Conservation (phyloP, 92 coral and sea anemone genomes). For the Metridium senile region DNA sequence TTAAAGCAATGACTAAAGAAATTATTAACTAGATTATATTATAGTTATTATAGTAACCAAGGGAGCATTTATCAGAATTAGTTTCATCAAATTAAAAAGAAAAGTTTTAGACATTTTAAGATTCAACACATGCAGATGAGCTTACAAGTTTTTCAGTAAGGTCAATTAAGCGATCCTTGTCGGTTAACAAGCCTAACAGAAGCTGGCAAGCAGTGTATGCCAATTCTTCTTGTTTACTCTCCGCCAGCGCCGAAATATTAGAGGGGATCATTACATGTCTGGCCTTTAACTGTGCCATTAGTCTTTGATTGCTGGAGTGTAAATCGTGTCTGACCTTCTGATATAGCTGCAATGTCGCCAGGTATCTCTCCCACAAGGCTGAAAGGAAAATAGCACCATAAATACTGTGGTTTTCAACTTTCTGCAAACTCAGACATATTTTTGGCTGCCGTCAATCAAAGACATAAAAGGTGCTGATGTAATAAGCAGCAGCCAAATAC, state of each 20-base stretch:
- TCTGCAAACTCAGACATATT: too few relatives aligned
- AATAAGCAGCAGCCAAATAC: too few relatives aligned
- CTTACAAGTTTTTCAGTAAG: constrained; percentile 39
- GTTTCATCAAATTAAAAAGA: not conserved
- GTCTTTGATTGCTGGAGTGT: constrained; percentile 94
- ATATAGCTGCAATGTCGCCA: constrained; percentile 77
- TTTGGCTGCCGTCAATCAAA: too few relatives aligned
- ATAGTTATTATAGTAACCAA: not conserved
- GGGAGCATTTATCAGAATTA: not conserved
- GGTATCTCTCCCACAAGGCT: constrained; percentile 97
- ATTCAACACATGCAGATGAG: constrained; percentile 12
- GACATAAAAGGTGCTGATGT: too few relatives aligned
- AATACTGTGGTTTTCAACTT: too few relatives aligned
- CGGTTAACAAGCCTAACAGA: constrained; percentile 39
- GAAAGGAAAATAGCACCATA: constrained; percentile 10
- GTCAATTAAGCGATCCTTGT: constrained; percentile 48
- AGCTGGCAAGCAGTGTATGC: constrained; percentile 44
- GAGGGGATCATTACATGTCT: constrained; percentile 93
- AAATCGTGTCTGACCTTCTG: constrained; percentile 99
- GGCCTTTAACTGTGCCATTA: constrained; percentile 96
- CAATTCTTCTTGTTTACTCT: constrained; percentile 56
- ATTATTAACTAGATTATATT: too few relatives aligned
- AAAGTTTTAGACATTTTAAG: not conserved
- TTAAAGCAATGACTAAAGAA: too few relatives aligned
- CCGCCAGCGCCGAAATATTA: constrained; percentile 39